Conservation (phyloP, 1,140 invertebrate genomes). For the Dinoponera quadriceps region DNA sequence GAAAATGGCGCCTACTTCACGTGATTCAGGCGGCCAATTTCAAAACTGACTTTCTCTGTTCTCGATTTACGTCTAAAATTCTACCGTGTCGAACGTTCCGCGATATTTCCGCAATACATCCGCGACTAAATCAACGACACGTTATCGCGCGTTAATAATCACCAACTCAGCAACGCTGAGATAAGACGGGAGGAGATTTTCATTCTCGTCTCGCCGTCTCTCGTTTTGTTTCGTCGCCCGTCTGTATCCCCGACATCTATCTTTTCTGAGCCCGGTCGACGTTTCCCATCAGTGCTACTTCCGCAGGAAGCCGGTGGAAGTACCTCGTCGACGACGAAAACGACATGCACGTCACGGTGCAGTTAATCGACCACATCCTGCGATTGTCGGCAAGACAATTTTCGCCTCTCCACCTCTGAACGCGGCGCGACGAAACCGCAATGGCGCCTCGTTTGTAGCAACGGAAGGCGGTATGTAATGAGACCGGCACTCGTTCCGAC, state of each 20-base stretch:
- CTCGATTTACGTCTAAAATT: too few species aligned
- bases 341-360: conserved; percentile 48
- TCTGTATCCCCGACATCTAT: conserved; percentile 45
- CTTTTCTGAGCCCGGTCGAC: conserved; percentile 51
- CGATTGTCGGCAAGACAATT: conserved; percentile 63
- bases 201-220: conserved; percentile 43
- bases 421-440: conserved; percentile 34
- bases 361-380: conserved; percentile 64
- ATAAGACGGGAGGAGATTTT: conserved; percentile 54
- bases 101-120: conserved; percentile 23
- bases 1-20: too few species aligned
- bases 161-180: conserved; percentile 13
- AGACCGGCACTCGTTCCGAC: conserved; percentile 43
- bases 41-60: too few species aligned
- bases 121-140: too few species aligned
- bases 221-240: conserved; percentile 33
- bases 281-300: conserved; percentile 62
- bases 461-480: conserved; percentile 49
- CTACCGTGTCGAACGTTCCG: too few species aligned
- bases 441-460: conserved; percentile 49
- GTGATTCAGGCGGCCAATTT: too few species aligned
- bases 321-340: conserved; percentile 58
- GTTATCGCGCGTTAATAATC: conserved; percentile 48
- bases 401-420: conserved; percentile 45
- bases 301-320: conserved; percentile 50